Conservation (phyloP, 2,888 invertebrate species). For the Troides aeacus region DNA sequence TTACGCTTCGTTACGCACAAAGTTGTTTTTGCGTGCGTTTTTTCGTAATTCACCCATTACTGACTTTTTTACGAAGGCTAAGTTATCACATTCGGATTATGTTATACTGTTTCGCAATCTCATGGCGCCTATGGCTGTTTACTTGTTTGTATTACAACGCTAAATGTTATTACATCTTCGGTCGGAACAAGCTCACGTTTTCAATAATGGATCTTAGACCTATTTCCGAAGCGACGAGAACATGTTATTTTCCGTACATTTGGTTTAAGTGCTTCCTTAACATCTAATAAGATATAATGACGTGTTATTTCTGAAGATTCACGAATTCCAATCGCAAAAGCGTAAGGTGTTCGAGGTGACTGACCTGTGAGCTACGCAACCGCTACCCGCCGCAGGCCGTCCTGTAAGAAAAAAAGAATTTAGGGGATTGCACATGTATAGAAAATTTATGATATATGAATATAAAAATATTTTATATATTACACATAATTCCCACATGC, state of each 20-base stretch:
- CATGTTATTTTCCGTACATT: conserved; percentile 71
- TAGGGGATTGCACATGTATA: conserved; percentile 35
- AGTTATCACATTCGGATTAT: neutral
- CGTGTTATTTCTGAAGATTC: conserved; percentile 75
- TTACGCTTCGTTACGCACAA: conserved; percentile 64
- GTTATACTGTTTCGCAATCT: conserved; percentile 23
- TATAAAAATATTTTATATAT: neutral
- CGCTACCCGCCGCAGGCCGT: conserved; percentile 60
- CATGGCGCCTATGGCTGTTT: conserved; percentile 11
- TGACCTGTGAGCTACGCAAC: conserved; percentile 67
- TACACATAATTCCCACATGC: conserved; percentile 10
- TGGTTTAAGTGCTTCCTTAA: conserved; percentile 73
- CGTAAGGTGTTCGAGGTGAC: conserved; percentile 66
- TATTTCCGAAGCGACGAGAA: conserved; percentile 54
- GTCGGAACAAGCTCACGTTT: conserved; percentile 56
- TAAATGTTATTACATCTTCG: conserved; percentile 3
- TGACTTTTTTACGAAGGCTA: conserved; percentile 30
- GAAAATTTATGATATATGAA: neutral
- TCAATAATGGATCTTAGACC: conserved; percentile 64
- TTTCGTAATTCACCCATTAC: conserved; percentile 49
- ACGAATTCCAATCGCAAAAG: conserved; percentile 69
- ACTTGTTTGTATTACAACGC: conserved; percentile 27
- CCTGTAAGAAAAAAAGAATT: conserved; percentile 68
- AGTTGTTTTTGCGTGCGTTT: conserved; percentile 51
- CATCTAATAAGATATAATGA: conserved; percentile 75